phyloP scores from a whole-genome alignment of 2,113 vertebrate species.

The Eulacestoma nigropectus region DNA sequence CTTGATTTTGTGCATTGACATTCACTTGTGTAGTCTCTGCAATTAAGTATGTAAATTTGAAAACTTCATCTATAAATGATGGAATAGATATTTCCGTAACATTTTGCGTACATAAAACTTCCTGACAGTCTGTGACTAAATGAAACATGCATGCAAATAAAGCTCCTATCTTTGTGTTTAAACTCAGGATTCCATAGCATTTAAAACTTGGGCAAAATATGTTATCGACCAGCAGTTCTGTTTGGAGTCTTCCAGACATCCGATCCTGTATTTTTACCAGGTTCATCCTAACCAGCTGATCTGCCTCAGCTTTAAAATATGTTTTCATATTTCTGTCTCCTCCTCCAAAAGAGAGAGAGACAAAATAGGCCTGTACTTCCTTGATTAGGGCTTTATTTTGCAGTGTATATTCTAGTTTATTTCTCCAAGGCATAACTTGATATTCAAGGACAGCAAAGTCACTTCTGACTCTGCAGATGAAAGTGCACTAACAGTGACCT shows the following conservation, averaged over 20 bases:
- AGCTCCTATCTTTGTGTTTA: not conserved
- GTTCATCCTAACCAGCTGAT: not conserved
- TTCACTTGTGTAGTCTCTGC: conserved; percentile 6
- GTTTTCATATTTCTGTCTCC: not conserved
- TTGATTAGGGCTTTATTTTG: not conserved
- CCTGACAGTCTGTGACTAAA: not conserved
- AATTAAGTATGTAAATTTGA: conserved; percentile 52
- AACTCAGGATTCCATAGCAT: not conserved
- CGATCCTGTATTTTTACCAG: not conserved
- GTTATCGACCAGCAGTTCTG: not conserved
- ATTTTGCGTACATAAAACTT: not conserved
- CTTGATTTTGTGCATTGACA: not conserved
- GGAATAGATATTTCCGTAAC: not conserved
- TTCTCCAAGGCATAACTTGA: not conserved
- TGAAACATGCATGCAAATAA: conserved; percentile 26
- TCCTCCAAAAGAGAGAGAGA: not conserved
- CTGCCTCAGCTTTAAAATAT: not conserved
- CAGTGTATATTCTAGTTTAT: not conserved
- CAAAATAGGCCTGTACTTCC: not conserved
- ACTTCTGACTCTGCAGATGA: not conserved
- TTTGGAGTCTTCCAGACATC: not conserved
- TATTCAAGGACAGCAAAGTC: not conserved
- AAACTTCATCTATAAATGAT: conserved; percentile 32
- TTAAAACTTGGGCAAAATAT: not conserved
- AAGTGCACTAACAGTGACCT: not conserved